Evolutionary conservation across 2,888 invertebrate genomes (phyloP).

Genomic region (Ametastegia equiseti): DNA sequence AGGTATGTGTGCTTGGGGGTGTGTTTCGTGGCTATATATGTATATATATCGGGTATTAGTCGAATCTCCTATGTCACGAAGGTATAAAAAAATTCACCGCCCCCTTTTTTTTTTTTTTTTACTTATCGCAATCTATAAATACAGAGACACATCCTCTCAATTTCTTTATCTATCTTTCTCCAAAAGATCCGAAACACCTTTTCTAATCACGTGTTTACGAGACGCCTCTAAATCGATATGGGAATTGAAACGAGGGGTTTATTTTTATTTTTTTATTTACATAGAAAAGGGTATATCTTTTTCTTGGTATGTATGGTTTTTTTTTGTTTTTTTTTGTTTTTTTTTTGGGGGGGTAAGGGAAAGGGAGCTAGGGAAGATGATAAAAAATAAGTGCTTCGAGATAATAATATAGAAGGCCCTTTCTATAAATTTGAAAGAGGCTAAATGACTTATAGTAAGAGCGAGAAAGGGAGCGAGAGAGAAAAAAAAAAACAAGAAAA

Average conservation of each 20-base stretch:
- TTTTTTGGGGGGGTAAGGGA: not conserved
- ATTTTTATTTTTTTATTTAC: not conserved
- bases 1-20: slow-evolving; percentile 2
- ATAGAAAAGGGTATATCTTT: not conserved
- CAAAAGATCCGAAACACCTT: not conserved
- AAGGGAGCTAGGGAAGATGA: no score
- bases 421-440: slow-evolving; percentile 18
- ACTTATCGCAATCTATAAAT: no score
- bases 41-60: no score
- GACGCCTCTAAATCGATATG: slow-evolving; percentile 18
- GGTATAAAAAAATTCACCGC: not conserved
- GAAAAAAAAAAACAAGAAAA: not conserved
- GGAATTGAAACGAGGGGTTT: not conserved
- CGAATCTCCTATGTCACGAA: not conserved
- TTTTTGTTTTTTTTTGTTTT: not conserved
- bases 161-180: not conserved
- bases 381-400: slow-evolving; percentile 22
- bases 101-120: no score
- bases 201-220: slow-evolving; percentile 41
- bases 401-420: slow-evolving; percentile 18
- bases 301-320: not conserved
- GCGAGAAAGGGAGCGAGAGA: not conserved
- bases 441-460: not conserved
- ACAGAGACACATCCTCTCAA: not conserved
- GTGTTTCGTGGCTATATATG: not conserved